Conservation (phyloP, 1,140 invertebrate species). For the Campoletis sonorensis region DNA sequence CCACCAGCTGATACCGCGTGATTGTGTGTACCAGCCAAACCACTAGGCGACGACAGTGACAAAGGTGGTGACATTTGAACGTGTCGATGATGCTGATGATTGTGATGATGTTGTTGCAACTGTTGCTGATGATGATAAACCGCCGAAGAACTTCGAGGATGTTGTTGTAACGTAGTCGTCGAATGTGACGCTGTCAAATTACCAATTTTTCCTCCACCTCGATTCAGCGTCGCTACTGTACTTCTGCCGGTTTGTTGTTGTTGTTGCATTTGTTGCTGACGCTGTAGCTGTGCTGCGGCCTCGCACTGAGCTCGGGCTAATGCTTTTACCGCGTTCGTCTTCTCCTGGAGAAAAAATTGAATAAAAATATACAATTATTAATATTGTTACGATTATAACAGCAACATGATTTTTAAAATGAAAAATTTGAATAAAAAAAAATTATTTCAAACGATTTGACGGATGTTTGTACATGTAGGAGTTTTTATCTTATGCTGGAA, state of each 20-base stretch:
- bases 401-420: too few relatives aligned
- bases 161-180: constrained; percentile 45
- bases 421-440: too few relatives aligned
- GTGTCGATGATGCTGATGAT: constrained; percentile 65
- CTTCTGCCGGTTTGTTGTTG: constrained; percentile 57
- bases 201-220: constrained; percentile 50
- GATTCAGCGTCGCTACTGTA: constrained; percentile 38
- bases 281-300: constrained; percentile 68
- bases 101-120: constrained; percentile 61
- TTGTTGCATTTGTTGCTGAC: constrained; percentile 66
- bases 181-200: constrained; percentile 49
- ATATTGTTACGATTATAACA: too few relatives aligned
- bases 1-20: constrained; percentile 57
- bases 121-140: constrained; percentile 58
- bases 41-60: constrained; percentile 58
- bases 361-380: not conserved
- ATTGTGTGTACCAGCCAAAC: constrained; percentile 73
- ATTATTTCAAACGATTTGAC: too few relatives aligned
- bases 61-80: constrained; percentile 73
- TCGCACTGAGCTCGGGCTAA: constrained; percentile 75
- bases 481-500: too few relatives aligned
- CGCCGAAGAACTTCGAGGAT: constrained; percentile 49
- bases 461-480: too few relatives aligned
- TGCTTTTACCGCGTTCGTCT: constrained; percentile 77
- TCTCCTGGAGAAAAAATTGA: constrained; percentile 70